These are phyloP conservation scores for Oncopeltus fasciatus DNA, from an alignment of 1,140 invertebrate species.

Conservation along the genomic window DNA sequence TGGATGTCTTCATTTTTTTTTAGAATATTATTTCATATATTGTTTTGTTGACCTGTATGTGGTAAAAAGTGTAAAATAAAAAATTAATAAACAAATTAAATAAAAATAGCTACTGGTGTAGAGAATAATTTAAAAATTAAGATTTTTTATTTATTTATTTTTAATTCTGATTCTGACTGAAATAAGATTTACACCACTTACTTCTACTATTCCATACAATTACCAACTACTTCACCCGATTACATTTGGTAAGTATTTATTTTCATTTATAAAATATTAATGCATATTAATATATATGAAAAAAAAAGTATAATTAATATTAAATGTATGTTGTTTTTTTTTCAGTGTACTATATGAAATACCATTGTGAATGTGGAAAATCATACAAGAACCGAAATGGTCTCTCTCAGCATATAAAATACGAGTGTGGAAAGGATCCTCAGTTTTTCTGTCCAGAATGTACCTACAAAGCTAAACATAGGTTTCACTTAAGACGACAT, in stretches of 20 bases:
- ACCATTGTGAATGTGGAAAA: conserved; percentile 18
- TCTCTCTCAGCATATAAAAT: conserved; percentile 43
- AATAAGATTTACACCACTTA: neutral
- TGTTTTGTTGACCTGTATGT: too few species aligned
- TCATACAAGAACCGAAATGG: conserved; percentile 40
- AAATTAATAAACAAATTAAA: too few species aligned
- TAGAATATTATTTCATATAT: too few species aligned
- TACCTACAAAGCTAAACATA: conserved; percentile 31
- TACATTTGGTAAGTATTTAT: neutral
- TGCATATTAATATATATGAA: neutral
- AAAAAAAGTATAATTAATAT: neutral
- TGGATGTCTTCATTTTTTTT: too few species aligned
- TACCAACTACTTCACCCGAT: neutral
- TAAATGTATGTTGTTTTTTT: neutral
- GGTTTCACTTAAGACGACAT: conserved; percentile 19
- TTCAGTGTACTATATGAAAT: neutral
- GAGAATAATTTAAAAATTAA: too few species aligned
- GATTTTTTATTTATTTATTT: neutral
- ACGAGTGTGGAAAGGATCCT: conserved; percentile 48
- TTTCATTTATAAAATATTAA: neutral
- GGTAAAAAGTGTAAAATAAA: too few species aligned
- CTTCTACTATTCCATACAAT: neutral
- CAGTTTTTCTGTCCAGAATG: conserved; percentile 45
- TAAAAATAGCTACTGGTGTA: too few species aligned
- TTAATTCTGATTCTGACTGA: neutral